phyloP scores from a whole-genome alignment of 92 coral and sea anemone genomes.

The Phymanthus crucifer region DNA sequence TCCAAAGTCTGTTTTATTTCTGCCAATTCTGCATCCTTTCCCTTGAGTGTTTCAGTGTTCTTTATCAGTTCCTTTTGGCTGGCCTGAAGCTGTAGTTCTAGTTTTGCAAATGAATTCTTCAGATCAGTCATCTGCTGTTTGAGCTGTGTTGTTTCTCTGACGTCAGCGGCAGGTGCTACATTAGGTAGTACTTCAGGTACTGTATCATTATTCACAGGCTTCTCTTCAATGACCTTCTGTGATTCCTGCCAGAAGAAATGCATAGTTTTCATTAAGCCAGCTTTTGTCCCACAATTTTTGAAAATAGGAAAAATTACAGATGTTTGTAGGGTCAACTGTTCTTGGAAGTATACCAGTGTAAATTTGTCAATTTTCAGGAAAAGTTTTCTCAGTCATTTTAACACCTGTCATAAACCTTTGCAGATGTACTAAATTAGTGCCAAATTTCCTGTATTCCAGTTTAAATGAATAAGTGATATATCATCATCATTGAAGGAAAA shows the following conservation, averaged over 20 bases:
- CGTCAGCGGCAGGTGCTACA: constrained; percentile 18
- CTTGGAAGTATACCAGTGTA: too few species aligned
- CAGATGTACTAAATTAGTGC: too few species aligned
- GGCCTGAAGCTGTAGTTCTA: constrained; percentile 58
- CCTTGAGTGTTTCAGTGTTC: constrained; percentile 49
- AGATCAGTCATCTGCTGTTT: constrained; percentile 27
- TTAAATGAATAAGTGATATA: too few species aligned
- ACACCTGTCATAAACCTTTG: too few species aligned
- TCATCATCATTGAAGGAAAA: too few species aligned
- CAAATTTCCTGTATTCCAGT: too few species aligned
- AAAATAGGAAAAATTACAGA: too few species aligned
- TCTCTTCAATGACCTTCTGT: not conserved
- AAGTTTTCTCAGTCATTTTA: too few species aligned
- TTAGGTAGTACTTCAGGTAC: constrained; percentile 13
- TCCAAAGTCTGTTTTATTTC: constrained; percentile 45
- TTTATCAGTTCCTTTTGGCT: constrained; percentile 49
- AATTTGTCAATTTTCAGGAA: too few species aligned
- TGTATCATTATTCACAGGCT: constrained; percentile 7
- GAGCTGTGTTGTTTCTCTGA: constrained; percentile 22
- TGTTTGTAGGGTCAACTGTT: too few species aligned
- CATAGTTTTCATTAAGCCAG: not conserved
- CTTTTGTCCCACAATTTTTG: too few species aligned
- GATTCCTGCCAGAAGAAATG: not conserved
- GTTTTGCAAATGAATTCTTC: constrained; percentile 40
- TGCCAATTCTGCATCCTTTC: constrained; percentile 46